phyloP scores from a whole-genome alignment of 2,797 vertebrate genomes.

The Serranus cabrilla region DNA sequence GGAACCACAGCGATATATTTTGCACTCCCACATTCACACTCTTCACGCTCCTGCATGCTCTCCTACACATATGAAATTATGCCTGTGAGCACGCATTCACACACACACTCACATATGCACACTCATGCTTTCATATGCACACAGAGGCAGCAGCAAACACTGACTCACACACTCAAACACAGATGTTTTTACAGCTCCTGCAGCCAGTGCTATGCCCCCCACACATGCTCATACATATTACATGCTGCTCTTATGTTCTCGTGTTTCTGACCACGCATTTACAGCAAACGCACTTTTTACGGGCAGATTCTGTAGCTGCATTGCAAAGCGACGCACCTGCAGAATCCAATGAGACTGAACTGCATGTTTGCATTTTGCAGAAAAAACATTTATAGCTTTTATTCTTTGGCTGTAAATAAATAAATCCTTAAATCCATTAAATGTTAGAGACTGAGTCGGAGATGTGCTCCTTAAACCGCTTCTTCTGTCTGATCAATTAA shows the following conservation, averaged over 20 bases:
- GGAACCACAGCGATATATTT: conserved; percentile 29
- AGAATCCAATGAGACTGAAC: conserved; percentile 5
- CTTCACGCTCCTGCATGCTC: conserved; percentile 26
- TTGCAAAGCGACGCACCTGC: conserved; percentile 14
- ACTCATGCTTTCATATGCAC: conserved; percentile 46
- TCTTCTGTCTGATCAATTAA: background rate
- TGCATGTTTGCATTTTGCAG: background rate
- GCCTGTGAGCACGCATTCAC: conserved; percentile 26
- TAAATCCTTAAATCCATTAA: background rate
- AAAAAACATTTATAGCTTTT: background rate
- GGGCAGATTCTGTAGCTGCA: conserved; percentile 26
- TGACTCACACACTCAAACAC: conserved; percentile 64
- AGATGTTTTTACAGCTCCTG: conserved; percentile 64
- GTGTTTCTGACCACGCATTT: conserved; percentile 54
- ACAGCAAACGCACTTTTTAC: conserved; percentile 20
- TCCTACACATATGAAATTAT: conserved; percentile 43
- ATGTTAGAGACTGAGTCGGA: background rate
- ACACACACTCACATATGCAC: conserved; percentile 14
- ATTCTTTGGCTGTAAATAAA: background rate
- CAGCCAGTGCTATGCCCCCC: conserved; percentile 31
- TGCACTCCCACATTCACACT: conserved; percentile 36
- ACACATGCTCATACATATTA: conserved; percentile 69
- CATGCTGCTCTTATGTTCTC: conserved; percentile 61
- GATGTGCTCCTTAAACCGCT: background rate
- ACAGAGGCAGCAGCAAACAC: conserved; percentile 50